phyloP scores from a whole-genome alignment of 2,888 invertebrate species.

The Latrodectus elegans region DNA sequence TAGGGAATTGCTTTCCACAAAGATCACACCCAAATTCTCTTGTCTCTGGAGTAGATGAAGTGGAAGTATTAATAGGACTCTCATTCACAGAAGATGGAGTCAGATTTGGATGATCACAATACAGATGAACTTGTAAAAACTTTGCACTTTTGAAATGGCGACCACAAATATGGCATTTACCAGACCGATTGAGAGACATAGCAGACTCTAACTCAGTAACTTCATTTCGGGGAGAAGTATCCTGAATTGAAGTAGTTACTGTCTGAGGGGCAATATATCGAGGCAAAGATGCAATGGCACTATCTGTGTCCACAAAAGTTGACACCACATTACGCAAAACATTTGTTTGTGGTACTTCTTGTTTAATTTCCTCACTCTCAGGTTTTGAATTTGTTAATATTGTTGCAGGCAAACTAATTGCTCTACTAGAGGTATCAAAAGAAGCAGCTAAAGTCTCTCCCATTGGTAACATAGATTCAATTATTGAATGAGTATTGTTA shows the following conservation, averaged over 20 bases:
- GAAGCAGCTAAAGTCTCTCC: slow-evolving; percentile 29
- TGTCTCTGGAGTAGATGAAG: slow-evolving; percentile 21
- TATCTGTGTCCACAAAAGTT: slow-evolving; percentile 32
- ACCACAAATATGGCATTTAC: slow-evolving; percentile 72
- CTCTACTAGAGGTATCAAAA: slow-evolving; percentile 29
- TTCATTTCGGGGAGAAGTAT: slow-evolving; percentile 39
- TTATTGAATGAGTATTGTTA: slow-evolving; percentile 12
- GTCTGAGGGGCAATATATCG: slow-evolving; percentile 33
- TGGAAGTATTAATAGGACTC: slow-evolving; percentile 40
- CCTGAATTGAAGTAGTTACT: slow-evolving; percentile 11
- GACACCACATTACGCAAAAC: slow-evolving; percentile 25
- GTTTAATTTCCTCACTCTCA: slow-evolving; percentile 45
- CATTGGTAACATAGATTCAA: slow-evolving; percentile 36
- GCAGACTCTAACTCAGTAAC: slow-evolving; percentile 31
- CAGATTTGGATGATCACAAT: slow-evolving; percentile 72
- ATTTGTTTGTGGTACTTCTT: slow-evolving; percentile 40
- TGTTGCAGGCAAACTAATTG: slow-evolving; percentile 36
- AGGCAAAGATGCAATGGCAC: slow-evolving; percentile 35
- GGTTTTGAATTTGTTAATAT: slow-evolving; percentile 31
- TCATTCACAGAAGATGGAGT: slow-evolving; percentile 53
- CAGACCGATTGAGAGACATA: slow-evolving; percentile 67
- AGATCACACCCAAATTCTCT: slow-evolving; percentile 70
- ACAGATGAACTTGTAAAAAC: slow-evolving; percentile 73
- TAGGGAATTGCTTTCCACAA: slow-evolving; percentile 70
- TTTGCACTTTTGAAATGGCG: slow-evolving; percentile 72